Evolutionary conservation across 2,888 invertebrate species (phyloP), one percentile per base, ranked within the genome.

Genomic region (Latrodectus hesperus): DNA sequence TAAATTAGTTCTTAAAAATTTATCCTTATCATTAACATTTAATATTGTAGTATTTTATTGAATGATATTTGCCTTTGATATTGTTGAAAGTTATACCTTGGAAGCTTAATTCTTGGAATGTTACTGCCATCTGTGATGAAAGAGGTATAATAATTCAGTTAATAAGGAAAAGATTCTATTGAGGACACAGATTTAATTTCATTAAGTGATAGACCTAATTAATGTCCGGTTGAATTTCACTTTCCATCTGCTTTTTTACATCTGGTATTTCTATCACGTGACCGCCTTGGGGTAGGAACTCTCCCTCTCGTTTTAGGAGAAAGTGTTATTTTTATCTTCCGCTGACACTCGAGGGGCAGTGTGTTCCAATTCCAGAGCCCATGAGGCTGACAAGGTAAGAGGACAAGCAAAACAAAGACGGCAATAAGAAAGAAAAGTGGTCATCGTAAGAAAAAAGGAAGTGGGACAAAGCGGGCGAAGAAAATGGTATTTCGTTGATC

Each of bases 351-450:
- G 14, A 71, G 71, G 71, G 71, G 16, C 12, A 26, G 38, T 26
- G 49, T 71, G 74, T 26, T 74, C 82, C 68, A 67, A 82, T 82
- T 82, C 82, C 81, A 53, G 81, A 17, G 55, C 3, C 71, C 60
- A 16, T 60, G 49, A 70, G 64, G 51, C 14, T 14, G 9, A 22
- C 55, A 55, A 16, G 16, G 55, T 26, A 80, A 80, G 72, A 65
- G 55, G 75, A 80, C 52, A 82, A 73, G 51, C 68, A 74, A 75
- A 82, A 82, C 74, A 75, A 74, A 55, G 74, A 22, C 53, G 17
- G 16, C 17, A 53, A 68, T 22, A 68, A 74, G 17, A 38, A 73
- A 81, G 67, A 81, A n/a, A 16, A n/a, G 73, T 73, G 26, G 52
- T 9, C 17, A 22, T 79, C 55, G 53, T 68, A 71, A 17, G 11